Base-by-base conservation (phyloP, 2,113 vertebrate genomes). In the Mastomys coucha region DNA sequence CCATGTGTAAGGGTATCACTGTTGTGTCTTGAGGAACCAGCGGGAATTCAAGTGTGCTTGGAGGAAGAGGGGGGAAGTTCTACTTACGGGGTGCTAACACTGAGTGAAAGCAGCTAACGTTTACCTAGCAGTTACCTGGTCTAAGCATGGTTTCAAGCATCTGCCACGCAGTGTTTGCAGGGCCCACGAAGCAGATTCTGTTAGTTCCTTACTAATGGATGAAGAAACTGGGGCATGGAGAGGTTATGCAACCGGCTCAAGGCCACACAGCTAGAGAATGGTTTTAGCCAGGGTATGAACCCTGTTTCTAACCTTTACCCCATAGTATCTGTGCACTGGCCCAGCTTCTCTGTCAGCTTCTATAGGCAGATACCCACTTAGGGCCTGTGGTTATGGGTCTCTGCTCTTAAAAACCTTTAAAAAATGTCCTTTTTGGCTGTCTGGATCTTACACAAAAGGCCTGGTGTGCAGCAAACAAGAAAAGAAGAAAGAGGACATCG, bases 41-140 rank as follows among this genome's bases (percentile, higher is more conserved):
- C 92, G 94, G 84, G 89, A 84, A 26, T 53, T 93, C 95, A 77
- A 39, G 93, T 97, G 96, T 97, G 19, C 33, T 67, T 39, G 45
- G 0, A 36, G 90, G 60, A 10, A 24, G 75, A 19, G 67, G 2
- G 2, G 53, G 72, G 39, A 92, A 20, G 3, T 49, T 73, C 60
- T 82, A 5, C 70, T 49, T n/a, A 10, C 0, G 33, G 56, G 20
- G 24, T 31, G 12, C 9, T 78, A 0, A 26, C 53, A 45, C 9
- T 0, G 19, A 73, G 65, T 81, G 33, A 80, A 87, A 69, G 24
- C 42, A 69, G 20, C 67, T n/a, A 51, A 60, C 4, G 22, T 31
- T 78, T 49, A 26, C 3, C 24, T 39, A 90, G 33, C 36, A 5
- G 19, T 22, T 42, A 7, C 58, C 39, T n/a, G 49, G 86, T 20